A percentile compares a stretch with the other conserved stretches of the same genome.
Conservation (phyloP, 2,797 vertebrate genomes). For the Sus cebifrons region DNA sequence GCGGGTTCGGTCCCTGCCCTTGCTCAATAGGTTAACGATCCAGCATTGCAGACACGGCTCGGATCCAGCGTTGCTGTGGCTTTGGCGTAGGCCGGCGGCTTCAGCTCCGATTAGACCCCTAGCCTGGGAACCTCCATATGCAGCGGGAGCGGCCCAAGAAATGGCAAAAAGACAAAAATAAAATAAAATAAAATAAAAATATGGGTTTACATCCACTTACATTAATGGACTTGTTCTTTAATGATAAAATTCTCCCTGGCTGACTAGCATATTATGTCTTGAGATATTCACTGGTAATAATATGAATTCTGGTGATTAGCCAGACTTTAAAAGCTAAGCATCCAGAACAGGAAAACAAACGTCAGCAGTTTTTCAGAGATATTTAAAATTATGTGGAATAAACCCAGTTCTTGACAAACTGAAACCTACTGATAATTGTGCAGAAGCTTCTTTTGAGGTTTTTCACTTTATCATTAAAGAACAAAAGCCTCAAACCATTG, state of each 20-base stretch:
- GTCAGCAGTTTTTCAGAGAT: conserved; percentile 27
- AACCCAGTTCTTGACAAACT: neutral
- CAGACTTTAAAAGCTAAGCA: conserved; percentile 5
- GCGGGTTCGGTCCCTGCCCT: too few relatives aligned
- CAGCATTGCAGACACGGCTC: too few relatives aligned
- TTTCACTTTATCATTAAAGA: neutral
- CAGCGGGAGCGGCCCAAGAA: too few relatives aligned
- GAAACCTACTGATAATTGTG: conserved; percentile 24
- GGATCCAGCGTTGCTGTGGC: too few relatives aligned
- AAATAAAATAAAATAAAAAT: neutral
- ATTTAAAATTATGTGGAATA: neutral
- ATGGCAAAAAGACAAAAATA: too few relatives aligned
- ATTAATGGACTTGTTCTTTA: neutral
- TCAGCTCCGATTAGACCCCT: too few relatives aligned
- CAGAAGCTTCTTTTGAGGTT: neutral
- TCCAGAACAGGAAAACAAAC: neutral
- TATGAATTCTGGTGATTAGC: neutral
- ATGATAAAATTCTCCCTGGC: neutral
- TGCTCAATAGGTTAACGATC: too few relatives aligned
- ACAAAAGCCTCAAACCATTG: neutral
- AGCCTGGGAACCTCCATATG: too few relatives aligned
- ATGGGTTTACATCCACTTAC: neutral
- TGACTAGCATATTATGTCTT: neutral
- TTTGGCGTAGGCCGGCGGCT: too few relatives aligned
- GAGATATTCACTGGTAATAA: neutral